phyloP scores from a whole-genome alignment of 2,888 invertebrate genomes.

The Cerceris ruficornis region DNA sequence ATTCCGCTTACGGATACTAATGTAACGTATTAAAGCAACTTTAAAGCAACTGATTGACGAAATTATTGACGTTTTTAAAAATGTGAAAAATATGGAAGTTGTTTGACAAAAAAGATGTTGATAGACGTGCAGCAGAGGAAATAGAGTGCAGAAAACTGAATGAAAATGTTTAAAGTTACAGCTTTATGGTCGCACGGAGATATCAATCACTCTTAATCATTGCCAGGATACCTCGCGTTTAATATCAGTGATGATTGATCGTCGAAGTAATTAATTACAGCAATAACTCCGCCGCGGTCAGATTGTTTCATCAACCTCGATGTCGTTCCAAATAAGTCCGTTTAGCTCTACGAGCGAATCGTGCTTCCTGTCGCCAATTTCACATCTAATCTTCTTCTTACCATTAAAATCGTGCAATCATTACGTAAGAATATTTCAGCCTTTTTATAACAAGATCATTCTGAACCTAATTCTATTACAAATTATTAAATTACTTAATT shows the following conservation, averaged over 20 bases:
- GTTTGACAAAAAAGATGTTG: no score
- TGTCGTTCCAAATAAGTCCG: constrained; percentile 14
- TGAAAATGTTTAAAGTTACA: not conserved
- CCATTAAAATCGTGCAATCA: not conserved
- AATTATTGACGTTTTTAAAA: no score
- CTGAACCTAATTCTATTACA: no score
- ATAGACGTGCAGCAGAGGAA: not conserved
- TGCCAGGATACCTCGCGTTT: constrained; percentile 36
- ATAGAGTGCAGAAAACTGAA: not conserved
- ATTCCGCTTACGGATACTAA: no score
- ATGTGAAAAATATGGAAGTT: no score
- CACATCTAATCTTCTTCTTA: not conserved
- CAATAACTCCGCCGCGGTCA: constrained; percentile 32
- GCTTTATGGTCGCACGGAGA: not conserved
- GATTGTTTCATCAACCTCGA: constrained; percentile 21
- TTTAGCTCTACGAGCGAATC: no score
- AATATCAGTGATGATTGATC: constrained; percentile 49
- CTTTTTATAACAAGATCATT: no score
- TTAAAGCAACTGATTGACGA: no score
- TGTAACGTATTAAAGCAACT: no score
- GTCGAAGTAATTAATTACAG: constrained; percentile 49
- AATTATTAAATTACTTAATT: no score
- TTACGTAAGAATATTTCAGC: not conserved
- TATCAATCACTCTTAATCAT: constrained; percentile 49
- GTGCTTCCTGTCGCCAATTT: not conserved